Evolutionary conservation across 1,140 invertebrate genomes (phyloP), one percentile per base, ranked within the genome.

Genomic region (Colletes gigas): DNA sequence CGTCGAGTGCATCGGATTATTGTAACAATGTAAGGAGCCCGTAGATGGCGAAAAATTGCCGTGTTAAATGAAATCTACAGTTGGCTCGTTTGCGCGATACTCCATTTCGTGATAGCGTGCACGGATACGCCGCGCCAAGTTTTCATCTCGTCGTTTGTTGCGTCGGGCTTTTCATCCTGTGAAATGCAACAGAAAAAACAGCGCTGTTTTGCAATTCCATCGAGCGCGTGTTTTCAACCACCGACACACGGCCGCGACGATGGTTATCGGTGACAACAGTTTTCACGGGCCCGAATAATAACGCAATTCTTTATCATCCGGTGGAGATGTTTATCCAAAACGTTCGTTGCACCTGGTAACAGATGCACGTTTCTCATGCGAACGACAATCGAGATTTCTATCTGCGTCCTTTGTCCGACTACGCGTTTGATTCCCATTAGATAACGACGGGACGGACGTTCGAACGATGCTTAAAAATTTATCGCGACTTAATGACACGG

Each of bases 351-450:
- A 83, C 80, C 77, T 78, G 83, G 72, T 66, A 85, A 78, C 91
- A 91, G 89, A 92, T 91, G 91, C 88, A 76, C 80, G 70, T 83
- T 91, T 91, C 90, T 85, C 86, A 89, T 82, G 78, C 78, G 68
- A 88, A 83, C 76, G 78, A 89, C 80, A 88, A 88, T 87, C 78
- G 73, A 88, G 87, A 91, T 89, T 83, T 65, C 82, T 77, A 88
- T 88, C 84, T 68, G 72, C 60, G 57, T 69, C 59, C 65, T 80
- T 83, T 77, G 79, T 75, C 78, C 79, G 71, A 9, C 59, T 60
- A 65, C 55, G 21, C 72, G 77, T 76, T 83, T 69, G 77, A 84
- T 83, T 54, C n/a, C 65, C 17, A 39, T 44, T 12, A 3, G 65
- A 76, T 81, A 81, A 80, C n/a, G 30, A 54, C 17, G 14, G 21